Percentiles rank a stretch among this genome's conserved stretches.
phyloP scores from a whole-genome alignment of 2,888 invertebrate genomes.

The Sipha maydis region DNA sequence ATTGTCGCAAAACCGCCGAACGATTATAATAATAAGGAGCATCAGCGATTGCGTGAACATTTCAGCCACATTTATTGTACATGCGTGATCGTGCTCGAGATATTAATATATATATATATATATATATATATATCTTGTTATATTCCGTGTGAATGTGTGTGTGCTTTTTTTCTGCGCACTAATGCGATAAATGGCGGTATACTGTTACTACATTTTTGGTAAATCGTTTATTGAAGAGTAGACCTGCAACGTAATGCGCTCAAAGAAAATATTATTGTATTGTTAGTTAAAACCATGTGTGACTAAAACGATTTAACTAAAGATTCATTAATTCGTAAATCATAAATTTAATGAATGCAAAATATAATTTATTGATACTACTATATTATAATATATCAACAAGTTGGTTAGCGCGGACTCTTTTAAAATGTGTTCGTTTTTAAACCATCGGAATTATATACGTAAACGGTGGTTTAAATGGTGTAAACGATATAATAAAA shows the following conservation, averaged over 20 bases:
- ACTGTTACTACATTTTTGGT: not conserved
- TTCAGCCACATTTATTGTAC: not conserved
- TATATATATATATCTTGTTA: no score
- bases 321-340: no score
- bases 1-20: not conserved
- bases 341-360: not conserved
- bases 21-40: not conserved
- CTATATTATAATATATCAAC: no score
- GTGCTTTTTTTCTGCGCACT: no score
- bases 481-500: constrained; percentile 4
- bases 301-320: not conserved
- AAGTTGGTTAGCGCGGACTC: no score
- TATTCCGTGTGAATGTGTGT: not conserved
- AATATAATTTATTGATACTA: not conserved
- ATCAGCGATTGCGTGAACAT: not conserved
- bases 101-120: no score
- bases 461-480: no score
- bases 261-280: not conserved
- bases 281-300: not conserved
- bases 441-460: not conserved
- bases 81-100: not conserved
- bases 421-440: not conserved
- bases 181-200: no score
- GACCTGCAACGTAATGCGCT: not conserved
- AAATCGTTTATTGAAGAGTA: no score